Evolutionary conservation across 1,140 invertebrate genomes (phyloP).

Genomic region (Drosophila nasuta): DNA sequence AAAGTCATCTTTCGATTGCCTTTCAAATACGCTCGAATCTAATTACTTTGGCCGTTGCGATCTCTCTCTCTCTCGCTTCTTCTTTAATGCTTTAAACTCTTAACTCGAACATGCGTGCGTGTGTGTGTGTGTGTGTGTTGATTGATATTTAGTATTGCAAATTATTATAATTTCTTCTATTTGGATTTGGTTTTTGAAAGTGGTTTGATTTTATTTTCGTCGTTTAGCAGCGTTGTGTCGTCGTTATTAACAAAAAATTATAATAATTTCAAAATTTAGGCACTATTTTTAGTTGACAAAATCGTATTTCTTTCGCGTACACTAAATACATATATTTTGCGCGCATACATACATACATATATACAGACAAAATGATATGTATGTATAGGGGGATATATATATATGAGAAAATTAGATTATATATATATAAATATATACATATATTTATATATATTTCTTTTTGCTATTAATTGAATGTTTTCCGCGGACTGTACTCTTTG

Average conservation of each 20-base stretch:
- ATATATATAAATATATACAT: slow-evolving; percentile 56
- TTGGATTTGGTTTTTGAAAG: slow-evolving; percentile 20
- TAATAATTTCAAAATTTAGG: slow-evolving; percentile 65
- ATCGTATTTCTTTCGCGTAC: slow-evolving; percentile 77
- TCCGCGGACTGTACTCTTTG: slow-evolving; percentile 83
- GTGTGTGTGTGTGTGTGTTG: slow-evolving; percentile 32
- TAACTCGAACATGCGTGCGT: slow-evolving; percentile 75
- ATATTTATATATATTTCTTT: slow-evolving; percentile 47
- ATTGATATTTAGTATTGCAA: slow-evolving; percentile 16
- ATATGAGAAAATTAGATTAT: slow-evolving; percentile 70
- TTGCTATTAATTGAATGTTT: slow-evolving; percentile 80
- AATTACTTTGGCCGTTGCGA: slow-evolving; percentile 50
- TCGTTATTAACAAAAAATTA: slow-evolving; percentile 65
- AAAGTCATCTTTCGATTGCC: slow-evolving; percentile 76
- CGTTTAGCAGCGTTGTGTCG: slow-evolving; percentile 62
- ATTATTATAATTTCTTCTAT: slow-evolving; percentile 9
- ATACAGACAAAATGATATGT: slow-evolving; percentile 66
- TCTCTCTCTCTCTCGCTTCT: background rate
- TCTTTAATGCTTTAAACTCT: slow-evolving; percentile 38
- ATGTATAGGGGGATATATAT: slow-evolving; percentile 59
- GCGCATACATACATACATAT: slow-evolving; percentile 66
- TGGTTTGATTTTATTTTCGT: slow-evolving; percentile 41
- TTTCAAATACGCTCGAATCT: slow-evolving; percentile 42
- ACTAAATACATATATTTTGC: slow-evolving; percentile 76
- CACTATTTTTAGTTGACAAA: slow-evolving; percentile 82